Evolutionary conservation across 2,113 vertebrate genomes (phyloP).

Genomic region (Caloenas nicobarica): DNA sequence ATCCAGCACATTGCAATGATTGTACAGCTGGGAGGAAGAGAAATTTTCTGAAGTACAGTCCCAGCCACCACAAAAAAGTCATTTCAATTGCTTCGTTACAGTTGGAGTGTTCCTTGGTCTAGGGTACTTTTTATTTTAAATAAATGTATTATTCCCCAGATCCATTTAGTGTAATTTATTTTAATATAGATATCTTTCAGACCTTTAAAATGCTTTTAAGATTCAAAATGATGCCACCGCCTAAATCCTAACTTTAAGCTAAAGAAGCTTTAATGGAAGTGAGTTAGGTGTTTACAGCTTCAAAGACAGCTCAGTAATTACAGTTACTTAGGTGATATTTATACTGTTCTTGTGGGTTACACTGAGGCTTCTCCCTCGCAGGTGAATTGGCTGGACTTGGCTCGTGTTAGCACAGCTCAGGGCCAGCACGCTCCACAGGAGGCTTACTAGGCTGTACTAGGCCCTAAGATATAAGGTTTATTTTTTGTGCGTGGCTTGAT

Average conservation of each 20-base stretch:
- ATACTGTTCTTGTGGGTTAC: background rate
- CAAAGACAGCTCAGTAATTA: background rate
- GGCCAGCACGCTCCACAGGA: background rate
- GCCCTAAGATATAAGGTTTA: background rate
- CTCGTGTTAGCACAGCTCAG: background rate
- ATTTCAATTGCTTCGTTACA: background rate
- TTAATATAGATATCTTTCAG: background rate
- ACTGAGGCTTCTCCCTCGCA: background rate
- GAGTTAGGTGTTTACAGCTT: background rate
- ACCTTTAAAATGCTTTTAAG: background rate
- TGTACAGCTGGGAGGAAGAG: background rate
- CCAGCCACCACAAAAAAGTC: background rate
- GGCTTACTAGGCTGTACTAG: background rate
- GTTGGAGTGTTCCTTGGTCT: background rate
- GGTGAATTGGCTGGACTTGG: background rate
- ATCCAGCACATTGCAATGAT: background rate
- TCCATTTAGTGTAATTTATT: background rate
- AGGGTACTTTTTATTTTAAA: background rate
- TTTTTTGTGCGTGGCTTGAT: background rate
- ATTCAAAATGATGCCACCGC: background rate
- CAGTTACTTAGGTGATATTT: background rate
- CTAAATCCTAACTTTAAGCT: background rate
- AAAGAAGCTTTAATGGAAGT: background rate
- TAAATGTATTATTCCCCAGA: background rate
- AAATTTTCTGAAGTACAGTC: background rate